Evolutionary conservation across 2,113 vertebrate genomes (phyloP).

Genomic region (Leptosomus discolor): DNA sequence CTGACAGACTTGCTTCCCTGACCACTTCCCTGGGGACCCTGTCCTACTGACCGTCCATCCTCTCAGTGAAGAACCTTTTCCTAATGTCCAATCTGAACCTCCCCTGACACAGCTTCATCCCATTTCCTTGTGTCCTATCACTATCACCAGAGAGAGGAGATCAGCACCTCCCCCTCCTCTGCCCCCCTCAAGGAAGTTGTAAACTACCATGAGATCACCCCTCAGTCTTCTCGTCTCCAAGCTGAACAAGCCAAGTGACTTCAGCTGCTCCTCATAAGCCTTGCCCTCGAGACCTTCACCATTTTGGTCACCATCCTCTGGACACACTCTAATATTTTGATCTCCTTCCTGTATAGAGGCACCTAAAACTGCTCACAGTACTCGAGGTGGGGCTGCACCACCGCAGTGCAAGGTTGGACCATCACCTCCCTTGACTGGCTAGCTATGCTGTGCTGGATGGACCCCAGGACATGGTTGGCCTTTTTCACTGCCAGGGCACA

Average conservation of each 20-base stretch:
- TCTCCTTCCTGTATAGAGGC: neutral
- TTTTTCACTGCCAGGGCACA: neutral
- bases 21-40: neutral
- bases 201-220: neutral
- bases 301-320: neutral
- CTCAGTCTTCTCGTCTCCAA: neutral
- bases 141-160: neutral
- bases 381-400: rapidly evolving
- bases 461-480: rapidly evolving
- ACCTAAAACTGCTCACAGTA: neutral
- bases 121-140: rapidly evolving
- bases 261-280: neutral
- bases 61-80: neutral
- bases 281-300: neutral
- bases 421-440: rapidly evolving
- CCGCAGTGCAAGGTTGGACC: neutral
- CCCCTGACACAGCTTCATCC: neutral
- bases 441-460: neutral
- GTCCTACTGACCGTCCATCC: neutral
- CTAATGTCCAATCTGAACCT: neutral
- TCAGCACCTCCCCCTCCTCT: neutral
- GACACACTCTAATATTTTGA: neutral
- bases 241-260: neutral
- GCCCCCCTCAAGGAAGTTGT: neutral
- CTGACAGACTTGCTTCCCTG: neutral